A percentile compares a stretch with the other conserved stretches of the same genome.
phyloP scores from a whole-genome alignment of 2,113 vertebrate species.

The Panthera leo region DNA sequence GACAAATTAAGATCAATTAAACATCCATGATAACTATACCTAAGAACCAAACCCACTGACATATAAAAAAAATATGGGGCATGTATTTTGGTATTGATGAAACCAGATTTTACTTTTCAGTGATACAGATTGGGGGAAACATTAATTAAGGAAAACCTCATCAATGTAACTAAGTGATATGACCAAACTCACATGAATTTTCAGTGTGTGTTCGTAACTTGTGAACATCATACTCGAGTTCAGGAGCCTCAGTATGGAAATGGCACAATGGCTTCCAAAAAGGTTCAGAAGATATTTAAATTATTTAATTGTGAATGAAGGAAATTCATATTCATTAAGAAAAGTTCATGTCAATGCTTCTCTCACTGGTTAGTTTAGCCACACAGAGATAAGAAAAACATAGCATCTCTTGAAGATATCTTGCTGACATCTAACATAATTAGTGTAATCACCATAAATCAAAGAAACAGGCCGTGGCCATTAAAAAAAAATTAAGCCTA shows the following conservation, averaged over 20 bases:
- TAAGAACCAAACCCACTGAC: not conserved
- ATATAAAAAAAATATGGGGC: not conserved
- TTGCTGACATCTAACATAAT: not conserved
- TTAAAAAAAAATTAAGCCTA: not conserved
- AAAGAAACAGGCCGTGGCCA: not conserved
- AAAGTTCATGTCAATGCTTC: not conserved
- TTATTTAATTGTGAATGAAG: not conserved
- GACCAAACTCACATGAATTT: constrained; percentile 2
- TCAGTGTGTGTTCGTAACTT: not conserved
- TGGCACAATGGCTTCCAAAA: not conserved
- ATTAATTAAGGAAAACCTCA: not conserved
- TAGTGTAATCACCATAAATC: not conserved
- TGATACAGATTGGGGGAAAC: not conserved
- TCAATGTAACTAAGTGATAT: not conserved
- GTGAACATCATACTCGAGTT: not conserved
- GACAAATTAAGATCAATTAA: constrained; percentile 27
- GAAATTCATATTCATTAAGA: not conserved
- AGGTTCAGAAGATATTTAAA: not conserved
- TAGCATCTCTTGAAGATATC: not conserved
- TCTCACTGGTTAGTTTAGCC: not conserved
- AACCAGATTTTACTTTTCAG: not conserved
- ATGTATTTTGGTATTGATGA: not conserved
- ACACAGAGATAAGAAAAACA: not conserved
- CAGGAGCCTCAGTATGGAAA: not conserved
- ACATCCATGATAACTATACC: not conserved